Base-by-base conservation (phyloP, 2,888 invertebrate genomes). In the Heterodera filipjevi region DNA sequence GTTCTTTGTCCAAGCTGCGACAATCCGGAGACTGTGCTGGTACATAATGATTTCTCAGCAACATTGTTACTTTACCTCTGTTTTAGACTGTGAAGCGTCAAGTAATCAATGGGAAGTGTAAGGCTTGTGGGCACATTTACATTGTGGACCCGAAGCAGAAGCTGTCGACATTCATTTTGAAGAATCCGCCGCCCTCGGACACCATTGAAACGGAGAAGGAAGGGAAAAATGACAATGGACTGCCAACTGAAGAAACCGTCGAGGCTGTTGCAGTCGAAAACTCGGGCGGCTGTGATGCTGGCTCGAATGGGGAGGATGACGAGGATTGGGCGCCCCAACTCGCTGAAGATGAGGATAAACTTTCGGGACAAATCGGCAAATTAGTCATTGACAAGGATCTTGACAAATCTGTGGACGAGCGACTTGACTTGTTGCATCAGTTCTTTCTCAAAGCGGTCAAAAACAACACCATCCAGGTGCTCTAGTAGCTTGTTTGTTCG, bases 1-100 rank as follows among this genome's bases (percentile, higher is more conserved):
- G 95, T 96, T 27, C 92, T 96, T 76, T 96, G 95, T 88, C 94
- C 94, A 10, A 94, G 95, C 89, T 99, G 99, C 91, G 97, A 98
- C 90, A 99, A 99, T 92, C 99, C 99, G 3, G 99, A 99, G 91
- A 99, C 99, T 39, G 94, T 95, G 90, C 91, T 99, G 90, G 93
- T 91, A 86, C 88, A 90, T 75, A 71, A n/a, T n/a, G n/a, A n/a
- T n/a, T n/a, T n/a, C n/a, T n/a, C n/a, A n/a, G n/a, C n/a, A n/a
- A n/a, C n/a, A n/a, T n/a, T n/a, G n/a, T n/a, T n/a, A n/a, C n/a
- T n/a, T n/a, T n/a, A n/a, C n/a, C n/a, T n/a, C n/a, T 59, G n/a
- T 5, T 84, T 71, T 81, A 87, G 85, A 82, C 81, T 32, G 86
- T 88, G 30, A 83, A 84, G 75, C 81, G 82, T 71, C 80, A 81